Conservation (phyloP, 2,888 invertebrate species). For the Tetragonisca angustula region DNA sequence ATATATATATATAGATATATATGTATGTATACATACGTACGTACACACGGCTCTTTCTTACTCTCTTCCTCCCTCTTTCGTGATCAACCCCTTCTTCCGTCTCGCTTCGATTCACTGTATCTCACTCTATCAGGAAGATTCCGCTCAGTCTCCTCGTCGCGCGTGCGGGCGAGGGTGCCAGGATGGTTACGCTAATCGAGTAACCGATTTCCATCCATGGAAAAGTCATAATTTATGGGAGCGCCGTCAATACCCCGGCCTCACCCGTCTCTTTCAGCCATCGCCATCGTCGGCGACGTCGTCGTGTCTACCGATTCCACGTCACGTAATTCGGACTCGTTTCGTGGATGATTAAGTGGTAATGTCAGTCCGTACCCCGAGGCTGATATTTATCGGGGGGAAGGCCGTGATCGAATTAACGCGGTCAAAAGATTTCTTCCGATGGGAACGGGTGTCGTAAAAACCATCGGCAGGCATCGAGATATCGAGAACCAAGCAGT, state of each 20-base stretch:
- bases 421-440: not conserved
- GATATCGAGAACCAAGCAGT: not conserved
- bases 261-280: not conserved
- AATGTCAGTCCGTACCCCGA: constrained; percentile 12
- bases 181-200: constrained; percentile 81
- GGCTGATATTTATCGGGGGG: constrained; percentile 38
- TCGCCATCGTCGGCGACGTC: not conserved
- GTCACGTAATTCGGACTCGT: constrained; percentile 46
- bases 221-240: constrained; percentile 73
- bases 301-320: constrained; percentile 30
- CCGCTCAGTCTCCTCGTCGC: constrained; percentile 50
- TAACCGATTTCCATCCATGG: constrained; percentile 80
- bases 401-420: constrained; percentile 14
- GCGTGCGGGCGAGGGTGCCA: constrained; percentile 71
- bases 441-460: not conserved
- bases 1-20: not conserved
- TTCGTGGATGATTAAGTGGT: constrained; percentile 47
- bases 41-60: constrained; percentile 27
- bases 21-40: constrained; percentile 17
- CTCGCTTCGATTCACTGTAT: constrained; percentile 17
- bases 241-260: constrained; percentile 31
- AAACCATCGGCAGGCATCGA: not conserved
- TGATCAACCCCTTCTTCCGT: constrained; percentile 27
- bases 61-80: constrained; percentile 33
- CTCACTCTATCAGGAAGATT: constrained; percentile 30